phyloP scores from a whole-genome alignment of 2,888 invertebrate genomes.

The Brenthis daphne region DNA sequence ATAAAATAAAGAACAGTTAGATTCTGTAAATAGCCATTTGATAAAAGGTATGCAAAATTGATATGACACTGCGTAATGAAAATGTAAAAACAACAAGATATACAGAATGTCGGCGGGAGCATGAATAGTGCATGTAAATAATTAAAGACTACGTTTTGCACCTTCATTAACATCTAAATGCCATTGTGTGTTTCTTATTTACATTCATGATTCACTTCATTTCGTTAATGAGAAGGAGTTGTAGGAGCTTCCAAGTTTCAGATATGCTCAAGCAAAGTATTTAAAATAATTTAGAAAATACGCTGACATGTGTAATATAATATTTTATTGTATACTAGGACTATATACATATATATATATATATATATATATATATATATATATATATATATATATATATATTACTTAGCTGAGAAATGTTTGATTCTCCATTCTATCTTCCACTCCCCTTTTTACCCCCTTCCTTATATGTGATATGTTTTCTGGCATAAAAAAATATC shows the following conservation, averaged over 20 bases:
- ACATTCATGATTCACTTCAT: conserved; percentile 8
- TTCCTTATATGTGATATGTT: too few relatives aligned
- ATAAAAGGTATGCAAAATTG: not conserved
- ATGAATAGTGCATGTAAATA: conserved; percentile 7
- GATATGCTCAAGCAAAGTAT: not conserved
- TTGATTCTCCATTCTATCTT: too few relatives aligned
- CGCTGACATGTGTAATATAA: not conserved
- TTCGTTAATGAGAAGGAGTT: conserved; percentile 3
- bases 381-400: too few relatives aligned
- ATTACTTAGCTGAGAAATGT: too few relatives aligned
- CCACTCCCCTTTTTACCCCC: too few relatives aligned
- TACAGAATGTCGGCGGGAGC: not conserved
- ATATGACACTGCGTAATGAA: not conserved
- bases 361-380: too few relatives aligned
- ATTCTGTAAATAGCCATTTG: not conserved
- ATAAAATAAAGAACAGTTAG: not conserved
- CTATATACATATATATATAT: too few relatives aligned
- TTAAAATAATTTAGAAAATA: not conserved
- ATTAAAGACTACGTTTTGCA: conserved; percentile 3
- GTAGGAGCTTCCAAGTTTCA: not conserved
- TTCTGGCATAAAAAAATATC: too few relatives aligned
- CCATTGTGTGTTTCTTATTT: conserved; percentile 10
- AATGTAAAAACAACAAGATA: not conserved
- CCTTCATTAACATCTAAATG: conserved; percentile 14
- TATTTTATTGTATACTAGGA: too few relatives aligned